phyloP scores from a whole-genome alignment of 2,888 invertebrate species.

The Bombylius major region DNA sequence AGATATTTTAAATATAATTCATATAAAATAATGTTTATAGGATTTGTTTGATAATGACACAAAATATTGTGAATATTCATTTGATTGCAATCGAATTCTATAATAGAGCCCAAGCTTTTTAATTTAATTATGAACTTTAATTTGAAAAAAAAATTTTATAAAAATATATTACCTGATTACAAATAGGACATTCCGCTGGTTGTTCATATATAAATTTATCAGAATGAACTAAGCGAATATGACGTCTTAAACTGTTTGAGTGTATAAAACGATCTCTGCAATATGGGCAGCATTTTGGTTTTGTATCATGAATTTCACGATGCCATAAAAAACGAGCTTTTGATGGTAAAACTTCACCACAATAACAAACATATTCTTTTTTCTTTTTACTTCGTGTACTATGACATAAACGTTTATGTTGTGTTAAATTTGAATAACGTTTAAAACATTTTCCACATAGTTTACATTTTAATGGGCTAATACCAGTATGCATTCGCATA shows the following conservation, averaged over 20 bases:
- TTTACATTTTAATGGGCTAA: slow-evolving; percentile 67
- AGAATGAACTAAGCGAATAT: slow-evolving; percentile 70
- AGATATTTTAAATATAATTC: too few relatives aligned
- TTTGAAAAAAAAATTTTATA: too few relatives aligned
- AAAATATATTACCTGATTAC: slow-evolving; percentile 22
- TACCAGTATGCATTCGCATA: slow-evolving; percentile 70
- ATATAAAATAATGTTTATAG: too few relatives aligned
- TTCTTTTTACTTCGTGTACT: slow-evolving; percentile 55
- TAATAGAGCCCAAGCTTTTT: too few relatives aligned
- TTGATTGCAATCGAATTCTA: too few relatives aligned
- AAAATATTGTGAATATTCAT: too few relatives aligned
- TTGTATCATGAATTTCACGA: slow-evolving; percentile 68
- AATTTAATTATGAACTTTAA: too few relatives aligned
- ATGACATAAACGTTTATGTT: slow-evolving; percentile 70
- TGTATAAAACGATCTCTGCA: slow-evolving; percentile 83
- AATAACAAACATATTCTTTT: slow-evolving; percentile 62
- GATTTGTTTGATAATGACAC: too few relatives aligned
- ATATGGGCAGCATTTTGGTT: slow-evolving; percentile 70
- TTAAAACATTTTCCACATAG: slow-evolving; percentile 69
- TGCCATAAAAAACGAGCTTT: slow-evolving; percentile 77
- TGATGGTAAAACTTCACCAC: slow-evolving; percentile 71
- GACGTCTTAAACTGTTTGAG: slow-evolving; percentile 67
- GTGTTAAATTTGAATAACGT: slow-evolving; percentile 71
- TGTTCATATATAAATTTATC: slow-evolving; percentile 56
- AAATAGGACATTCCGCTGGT: slow-evolving; percentile 57